Conservation (phyloP, 2,888 invertebrate species). For the Erpobdella octoculata region DNA sequence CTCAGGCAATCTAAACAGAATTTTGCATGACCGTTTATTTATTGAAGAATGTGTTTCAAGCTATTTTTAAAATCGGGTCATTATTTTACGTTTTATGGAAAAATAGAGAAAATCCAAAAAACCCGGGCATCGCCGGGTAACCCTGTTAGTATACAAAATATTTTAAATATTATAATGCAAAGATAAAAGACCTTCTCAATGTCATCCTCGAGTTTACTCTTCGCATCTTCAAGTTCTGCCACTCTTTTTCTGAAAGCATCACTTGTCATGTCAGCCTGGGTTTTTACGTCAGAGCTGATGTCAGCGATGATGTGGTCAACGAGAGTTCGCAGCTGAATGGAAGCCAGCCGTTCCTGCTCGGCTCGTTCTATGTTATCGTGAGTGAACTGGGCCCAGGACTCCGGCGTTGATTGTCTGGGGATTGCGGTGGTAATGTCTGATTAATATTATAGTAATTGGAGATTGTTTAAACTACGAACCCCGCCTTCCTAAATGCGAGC, state of each 20-base stretch:
- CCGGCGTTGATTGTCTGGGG: conserved; percentile 68
- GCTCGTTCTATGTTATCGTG: conserved; percentile 68
- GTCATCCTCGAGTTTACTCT: conserved; percentile 62
- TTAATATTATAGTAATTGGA: not conserved
- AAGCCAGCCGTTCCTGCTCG: conserved; percentile 69
- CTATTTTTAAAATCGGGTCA: too few relatives aligned
- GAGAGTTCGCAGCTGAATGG: conserved; percentile 63
- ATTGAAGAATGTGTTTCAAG: too few relatives aligned
- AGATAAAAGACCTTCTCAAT: conserved; percentile 58
- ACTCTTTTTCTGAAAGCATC: conserved; percentile 68
- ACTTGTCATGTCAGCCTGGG: conserved; percentile 75
- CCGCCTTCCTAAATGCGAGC: too few relatives aligned
- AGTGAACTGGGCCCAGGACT: conserved; percentile 77
- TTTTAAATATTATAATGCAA: too few relatives aligned
- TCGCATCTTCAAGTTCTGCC: conserved; percentile 57
- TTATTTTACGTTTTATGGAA: too few relatives aligned
- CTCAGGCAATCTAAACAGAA: too few relatives aligned
- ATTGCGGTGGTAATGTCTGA: conserved; percentile 22
- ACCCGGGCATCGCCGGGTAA: too few relatives aligned
- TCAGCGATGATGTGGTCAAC: conserved; percentile 68
- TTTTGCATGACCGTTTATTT: too few relatives aligned
- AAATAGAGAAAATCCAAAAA: too few relatives aligned
- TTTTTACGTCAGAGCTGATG: conserved; percentile 70
- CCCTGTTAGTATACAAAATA: too few relatives aligned
- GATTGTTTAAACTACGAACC: not conserved